Evolutionary conservation across 1,140 invertebrate genomes (phyloP).

Genomic region (Euwallacea fornicatus): DNA sequence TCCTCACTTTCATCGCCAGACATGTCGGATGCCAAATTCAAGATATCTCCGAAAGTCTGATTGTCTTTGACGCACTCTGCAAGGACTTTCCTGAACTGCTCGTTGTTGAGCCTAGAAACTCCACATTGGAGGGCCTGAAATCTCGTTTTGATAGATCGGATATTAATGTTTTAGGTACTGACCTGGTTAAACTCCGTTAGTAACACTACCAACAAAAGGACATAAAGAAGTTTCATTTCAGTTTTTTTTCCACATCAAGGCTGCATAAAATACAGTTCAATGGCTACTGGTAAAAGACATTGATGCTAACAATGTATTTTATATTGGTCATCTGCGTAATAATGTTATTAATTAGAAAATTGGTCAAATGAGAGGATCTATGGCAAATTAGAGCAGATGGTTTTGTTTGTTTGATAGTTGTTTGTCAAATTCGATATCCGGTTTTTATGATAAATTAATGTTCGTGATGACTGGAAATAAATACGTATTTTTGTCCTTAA

Average conservation of each 20-base stretch:
- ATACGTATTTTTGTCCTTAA: too few relatives aligned
- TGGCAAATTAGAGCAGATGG: slow-evolving; percentile 39
- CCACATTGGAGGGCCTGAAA: slow-evolving; percentile 48
- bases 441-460: slow-evolving; percentile 1
- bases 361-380: slow-evolving; percentile 41
- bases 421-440: slow-evolving; percentile 39
- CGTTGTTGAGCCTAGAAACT: slow-evolving; percentile 35
- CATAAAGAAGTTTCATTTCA: too few relatives aligned
- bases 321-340: slow-evolving; percentile 7
- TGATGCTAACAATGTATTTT: not conserved
- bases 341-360: slow-evolving; percentile 28
- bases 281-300: not conserved
- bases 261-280: not conserved
- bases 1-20: slow-evolving; percentile 24
- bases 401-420: slow-evolving; percentile 29
- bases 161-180: slow-evolving; percentile 2
- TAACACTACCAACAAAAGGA: not conserved
- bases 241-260: too few relatives aligned
- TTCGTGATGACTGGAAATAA: too few relatives aligned
- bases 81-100: slow-evolving; percentile 36
- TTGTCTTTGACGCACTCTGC: slow-evolving; percentile 41
- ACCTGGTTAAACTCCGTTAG: slow-evolving; percentile 19
- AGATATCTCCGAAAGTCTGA: slow-evolving; percentile 38
- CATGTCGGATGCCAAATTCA: slow-evolving; percentile 24
- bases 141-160: not conserved